Evolutionary conservation across 1,140 invertebrate species (phyloP).

Genomic region (Cydia splendana): DNA sequence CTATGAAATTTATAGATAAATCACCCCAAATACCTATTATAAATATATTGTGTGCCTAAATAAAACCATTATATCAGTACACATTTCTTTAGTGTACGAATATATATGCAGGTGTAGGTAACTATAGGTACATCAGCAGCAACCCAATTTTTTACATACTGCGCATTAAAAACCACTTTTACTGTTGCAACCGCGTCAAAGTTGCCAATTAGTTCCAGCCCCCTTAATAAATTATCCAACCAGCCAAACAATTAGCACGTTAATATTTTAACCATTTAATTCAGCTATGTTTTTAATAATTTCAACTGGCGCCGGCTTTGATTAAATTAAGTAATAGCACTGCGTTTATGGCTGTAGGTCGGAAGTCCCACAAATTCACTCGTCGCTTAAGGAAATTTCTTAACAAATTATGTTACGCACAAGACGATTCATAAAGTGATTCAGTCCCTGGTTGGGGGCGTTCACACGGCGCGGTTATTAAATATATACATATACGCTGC

Average conservation of each 20-base stretch:
- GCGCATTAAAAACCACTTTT: neutral
- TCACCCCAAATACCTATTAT: too few species aligned
- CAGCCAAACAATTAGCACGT: conserved; percentile 15
- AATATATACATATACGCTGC: neutral
- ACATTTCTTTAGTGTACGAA: too few species aligned
- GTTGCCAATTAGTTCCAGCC: conserved; percentile 23
- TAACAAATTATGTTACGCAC: conserved; percentile 32
- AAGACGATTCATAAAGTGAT: conserved; percentile 41
- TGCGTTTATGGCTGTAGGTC: conserved; percentile 17
- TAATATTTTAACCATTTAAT: conserved; percentile 18
- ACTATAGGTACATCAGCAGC: too few species aligned
- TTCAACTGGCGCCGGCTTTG: conserved; percentile 10
- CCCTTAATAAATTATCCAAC: neutral
- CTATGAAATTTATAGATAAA: too few species aligned
- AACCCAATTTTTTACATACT: too few species aligned
- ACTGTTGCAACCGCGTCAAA: neutral
- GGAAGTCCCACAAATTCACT: conserved; percentile 22
- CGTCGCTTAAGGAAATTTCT: conserved; percentile 31
- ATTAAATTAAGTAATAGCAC: conserved; percentile 32
- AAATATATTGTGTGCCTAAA: too few species aligned
- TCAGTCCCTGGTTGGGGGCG: conserved; percentile 38
- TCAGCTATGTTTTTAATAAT: conserved; percentile 21
- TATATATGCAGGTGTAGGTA: too few species aligned
- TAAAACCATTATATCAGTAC: too few species aligned
- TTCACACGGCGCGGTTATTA: conserved; percentile 34